phyloP scores from a whole-genome alignment of 2,113 vertebrate genomes.

The Morone saxatilis region DNA sequence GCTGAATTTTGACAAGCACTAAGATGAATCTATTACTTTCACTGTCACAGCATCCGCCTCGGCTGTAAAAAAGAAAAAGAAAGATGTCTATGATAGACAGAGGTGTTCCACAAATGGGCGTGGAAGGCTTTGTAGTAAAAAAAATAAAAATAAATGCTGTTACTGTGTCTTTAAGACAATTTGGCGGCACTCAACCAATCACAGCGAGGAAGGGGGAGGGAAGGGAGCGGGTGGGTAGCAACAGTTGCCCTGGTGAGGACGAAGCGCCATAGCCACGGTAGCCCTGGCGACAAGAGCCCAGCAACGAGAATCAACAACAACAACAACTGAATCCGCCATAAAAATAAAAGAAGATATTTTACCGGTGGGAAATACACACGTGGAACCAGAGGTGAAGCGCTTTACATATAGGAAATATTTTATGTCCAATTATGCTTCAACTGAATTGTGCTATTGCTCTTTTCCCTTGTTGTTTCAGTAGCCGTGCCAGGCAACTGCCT shows the following conservation, averaged over 20 bases:
- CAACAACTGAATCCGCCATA: slow-evolving; percentile 85
- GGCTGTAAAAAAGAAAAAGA: not conserved
- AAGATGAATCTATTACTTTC: slow-evolving; percentile 27
- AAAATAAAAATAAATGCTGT: not conserved
- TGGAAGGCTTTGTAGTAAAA: slow-evolving; percentile 54
- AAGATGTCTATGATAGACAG: slow-evolving; percentile 33
- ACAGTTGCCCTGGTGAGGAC: slow-evolving; percentile 99
- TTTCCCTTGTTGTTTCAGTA: slow-evolving; percentile 77
- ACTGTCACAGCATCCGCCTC: not conserved
- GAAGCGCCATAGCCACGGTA: slow-evolving; percentile 99
- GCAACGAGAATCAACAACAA: slow-evolving; percentile 98
- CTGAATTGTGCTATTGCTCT: slow-evolving; percentile 73
- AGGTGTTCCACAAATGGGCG: slow-evolving; percentile 58
- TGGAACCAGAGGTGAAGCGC: slow-evolving; percentile 83
- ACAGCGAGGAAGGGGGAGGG: slow-evolving; percentile 73
- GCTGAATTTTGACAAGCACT: slow-evolving; percentile 35
- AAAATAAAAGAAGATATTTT: slow-evolving; percentile 80
- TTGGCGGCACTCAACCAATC: slow-evolving; percentile 74
- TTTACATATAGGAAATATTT: slow-evolving; percentile 65
- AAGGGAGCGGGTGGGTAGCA: slow-evolving; percentile 92
- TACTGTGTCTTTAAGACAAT: slow-evolving; percentile 73
- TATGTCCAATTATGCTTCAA: slow-evolving; percentile 62
- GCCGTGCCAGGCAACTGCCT: slow-evolving; percentile 75
- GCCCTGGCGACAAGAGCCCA: slow-evolving; percentile 98
- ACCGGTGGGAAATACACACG: slow-evolving; percentile 80